phyloP scores from a whole-genome alignment of 2,113 vertebrate genomes.

The Delphinapterus leucas region DNA sequence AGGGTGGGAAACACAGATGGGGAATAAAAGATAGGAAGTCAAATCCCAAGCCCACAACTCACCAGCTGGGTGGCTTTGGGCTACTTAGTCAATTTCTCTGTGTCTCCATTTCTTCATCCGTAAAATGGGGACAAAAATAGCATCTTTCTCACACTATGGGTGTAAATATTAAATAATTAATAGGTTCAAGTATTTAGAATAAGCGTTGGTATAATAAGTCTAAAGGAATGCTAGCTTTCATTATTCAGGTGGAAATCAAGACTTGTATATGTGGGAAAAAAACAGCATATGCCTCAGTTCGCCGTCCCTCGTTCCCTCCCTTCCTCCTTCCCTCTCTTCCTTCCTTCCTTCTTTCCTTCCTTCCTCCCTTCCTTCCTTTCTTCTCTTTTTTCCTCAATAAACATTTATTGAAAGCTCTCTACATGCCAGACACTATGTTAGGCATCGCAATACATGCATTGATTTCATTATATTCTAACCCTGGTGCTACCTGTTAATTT shows the following conservation, averaged over 20 bases:
- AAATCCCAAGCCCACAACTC: background rate
- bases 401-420: background rate
- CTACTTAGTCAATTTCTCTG: background rate
- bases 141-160: background rate
- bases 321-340: background rate
- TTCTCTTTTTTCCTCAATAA: background rate
- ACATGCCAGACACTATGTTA: background rate
- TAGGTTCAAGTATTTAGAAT: background rate
- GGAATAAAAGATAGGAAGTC: background rate
- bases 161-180: background rate
- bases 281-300: background rate
- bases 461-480: background rate
- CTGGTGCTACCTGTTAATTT: background rate
- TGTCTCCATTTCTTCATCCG: background rate
- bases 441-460: background rate
- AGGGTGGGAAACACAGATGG: background rate
- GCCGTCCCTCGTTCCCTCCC: fast-evolving
- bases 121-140: background rate
- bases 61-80: background rate
- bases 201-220: background rate
- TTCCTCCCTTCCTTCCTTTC: background rate
- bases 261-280: background rate
- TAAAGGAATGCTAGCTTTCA: background rate
- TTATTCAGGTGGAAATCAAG: background rate
- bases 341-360: too few species aligned